A percentile compares a stretch with the other conserved stretches of the same genome.
These are phyloP conservation scores for Hoplostethus mediterraneus DNA, from an alignment of 2,797 vertebrate species.

Conservation along the genomic window DNA sequence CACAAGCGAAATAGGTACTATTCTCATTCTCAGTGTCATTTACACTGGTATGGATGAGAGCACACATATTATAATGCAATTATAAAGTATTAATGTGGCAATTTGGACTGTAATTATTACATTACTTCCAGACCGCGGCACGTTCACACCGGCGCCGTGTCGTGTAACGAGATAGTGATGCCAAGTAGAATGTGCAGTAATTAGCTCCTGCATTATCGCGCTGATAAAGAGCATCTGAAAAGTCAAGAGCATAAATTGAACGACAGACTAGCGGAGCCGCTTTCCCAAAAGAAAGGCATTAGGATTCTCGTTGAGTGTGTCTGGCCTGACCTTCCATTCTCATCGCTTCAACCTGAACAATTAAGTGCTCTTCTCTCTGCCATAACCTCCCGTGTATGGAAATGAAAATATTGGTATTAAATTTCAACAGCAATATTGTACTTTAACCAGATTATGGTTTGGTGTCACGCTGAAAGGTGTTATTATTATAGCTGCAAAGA, in stretches of 20 bases:
- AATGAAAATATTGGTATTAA: conserved; percentile 47
- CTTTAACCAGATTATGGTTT: conserved; percentile 50
- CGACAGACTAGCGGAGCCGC: conserved; percentile 31
- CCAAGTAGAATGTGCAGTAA: background rate
- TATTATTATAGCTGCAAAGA: conserved; percentile 64
- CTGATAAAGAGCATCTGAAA: conserved; percentile 56
- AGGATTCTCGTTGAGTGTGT: conserved; percentile 56
- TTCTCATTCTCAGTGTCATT: conserved; percentile 19
- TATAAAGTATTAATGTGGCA: conserved; percentile 44
- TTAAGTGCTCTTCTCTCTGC: conserved; percentile 31
- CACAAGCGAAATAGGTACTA: conserved; percentile 7
- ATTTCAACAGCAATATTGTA: conserved; percentile 42
- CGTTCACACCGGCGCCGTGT: conserved; percentile 25
- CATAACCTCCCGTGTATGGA: conserved; percentile 22
- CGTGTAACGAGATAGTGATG: conserved; percentile 32
- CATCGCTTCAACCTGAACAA: conserved; percentile 46
- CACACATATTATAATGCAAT: conserved; percentile 47
- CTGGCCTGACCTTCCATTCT: conserved; percentile 58
- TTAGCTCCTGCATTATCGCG: conserved; percentile 48
- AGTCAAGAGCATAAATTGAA: conserved; percentile 64
- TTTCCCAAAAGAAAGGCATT: conserved; percentile 49
- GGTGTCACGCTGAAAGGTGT: conserved; percentile 61
- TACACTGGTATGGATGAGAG: conserved; percentile 10
- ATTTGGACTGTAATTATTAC: conserved; percentile 55
- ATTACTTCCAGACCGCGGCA: conserved; percentile 38